Base-by-base conservation (phyloP, 1,140 invertebrate genomes). In the Palaemon carinicauda region DNA sequence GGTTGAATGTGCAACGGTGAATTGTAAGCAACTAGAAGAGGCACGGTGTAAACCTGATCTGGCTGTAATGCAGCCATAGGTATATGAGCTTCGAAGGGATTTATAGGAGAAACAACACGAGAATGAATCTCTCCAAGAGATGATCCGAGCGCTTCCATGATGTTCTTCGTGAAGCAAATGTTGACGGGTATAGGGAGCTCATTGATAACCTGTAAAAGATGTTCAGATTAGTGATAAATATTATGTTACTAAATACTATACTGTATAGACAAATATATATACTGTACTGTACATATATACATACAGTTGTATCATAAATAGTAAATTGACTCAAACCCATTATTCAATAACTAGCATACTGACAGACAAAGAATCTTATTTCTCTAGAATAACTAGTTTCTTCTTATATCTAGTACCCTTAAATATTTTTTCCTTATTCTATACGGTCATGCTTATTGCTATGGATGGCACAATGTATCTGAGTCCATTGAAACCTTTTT, bases 11-110 rank as follows among this genome's bases (percentile, higher is more conserved):
- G 95, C 29, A 97, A 91, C 86, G 94, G 94, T 90, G 95, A 96
- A 90, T 96, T 95, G 91, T 96, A 96, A 4, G 96, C 95, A 27
- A 96, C 94, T 89, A 94, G 94, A 27, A 97, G 91, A 19, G 96
- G 96, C 60, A 97, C 93, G 89, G 95, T 94, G 90, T 94, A 96
- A 1, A 93, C 93, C 87, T 96, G 94, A 88, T 95, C 94, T 1
- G 95, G 94, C 89, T 95, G 95, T 15, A 97, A 91, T 24, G 95
- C 94, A 1, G 93, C 92, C 80, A 97, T 93, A 82, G 95, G 93
- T 91, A 95, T 94, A 65, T 94, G 94, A 33, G 95, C 94, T 88
- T 95, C 94, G 91, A 96, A 96, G 0, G 95, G 95, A 92, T 96
- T 96, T 7, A 95, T 95, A 15, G 95, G 93, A 29, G 93, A 93